Base-by-base conservation (phyloP, 2,888 invertebrate genomes). In the Philereme vetulata region DNA sequence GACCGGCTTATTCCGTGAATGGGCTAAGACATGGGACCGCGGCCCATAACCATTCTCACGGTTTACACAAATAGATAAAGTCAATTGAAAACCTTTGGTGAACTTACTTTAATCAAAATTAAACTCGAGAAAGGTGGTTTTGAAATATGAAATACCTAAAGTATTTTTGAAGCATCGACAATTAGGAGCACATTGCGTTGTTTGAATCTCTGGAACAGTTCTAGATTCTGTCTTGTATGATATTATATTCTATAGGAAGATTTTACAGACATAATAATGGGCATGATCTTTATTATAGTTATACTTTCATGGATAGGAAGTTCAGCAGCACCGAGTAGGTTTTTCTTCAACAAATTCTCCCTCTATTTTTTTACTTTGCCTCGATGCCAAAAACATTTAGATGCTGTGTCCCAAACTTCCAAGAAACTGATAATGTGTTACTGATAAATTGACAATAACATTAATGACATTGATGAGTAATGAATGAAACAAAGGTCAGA, bases 1-100 rank as follows among this genome's bases (percentile, higher is more conserved):
- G 87, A 86, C 78, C 77, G 70, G 56, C 70, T 72, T 66, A 71
- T 81, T 82, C 82, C 78, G 77, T 90, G 88, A 90, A 90, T 91
- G 89, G 80, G 75, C 74, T 73, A 75, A 81, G 78, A 78, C 81
- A 85, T 84, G 84, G 76, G 84, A 85, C 76, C 80, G 75, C 67
- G 67, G 66, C 72, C 72, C 78, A 76, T 78, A 79, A 77, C 72
- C 78, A 82, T 87, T 90, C 88, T 84, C 89, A 88, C 85, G 85
- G 79, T 84, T 81, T 80, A 76, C 73, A 78, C 73, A 80, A 82
- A 76, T 71, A 76, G 76, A 83, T 79, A 77, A 76, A 48, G 34
- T 49, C 46, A 56, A 58, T 51, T 51, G 58, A 52, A 49, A 51
- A 55, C 54, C 51, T 11, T 34, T 42, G 5, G 34, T 32, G 38